Percentiles rank a stretch among this genome's conserved stretches.
Conservation (phyloP, 1,140 invertebrate species). For the Lasaia peninsularis region DNA sequence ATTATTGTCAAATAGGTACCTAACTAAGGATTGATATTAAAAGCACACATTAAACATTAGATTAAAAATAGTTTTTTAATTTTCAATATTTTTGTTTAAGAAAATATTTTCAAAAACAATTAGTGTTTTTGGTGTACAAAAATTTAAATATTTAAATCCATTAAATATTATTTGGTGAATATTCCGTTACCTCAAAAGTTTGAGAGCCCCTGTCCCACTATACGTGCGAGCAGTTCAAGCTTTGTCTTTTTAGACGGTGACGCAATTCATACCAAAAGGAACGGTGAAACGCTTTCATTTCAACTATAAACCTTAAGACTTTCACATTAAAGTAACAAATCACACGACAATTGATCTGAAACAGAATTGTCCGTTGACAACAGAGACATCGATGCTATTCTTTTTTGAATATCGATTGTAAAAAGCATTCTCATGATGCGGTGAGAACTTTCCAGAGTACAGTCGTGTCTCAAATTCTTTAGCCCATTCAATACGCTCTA, state of each 20-base stretch:
- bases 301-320: constrained; percentile 36
- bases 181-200: too few species aligned
- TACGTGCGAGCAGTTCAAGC: constrained; percentile 56
- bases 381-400: constrained; percentile 74
- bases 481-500: constrained; percentile 47
- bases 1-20: too few species aligned
- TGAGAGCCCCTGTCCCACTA: constrained; percentile 29
- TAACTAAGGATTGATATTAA: too few species aligned
- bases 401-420: constrained; percentile 77
- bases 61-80: too few species aligned
- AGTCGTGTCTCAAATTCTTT: constrained; percentile 64
- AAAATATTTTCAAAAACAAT: too few species aligned
- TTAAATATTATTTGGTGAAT: too few species aligned
- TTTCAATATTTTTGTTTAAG: too few species aligned
- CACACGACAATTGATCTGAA: constrained; percentile 36
- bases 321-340: constrained; percentile 37
- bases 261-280: constrained; percentile 69
- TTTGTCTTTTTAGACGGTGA: constrained; percentile 75
- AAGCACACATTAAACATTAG: too few species aligned
- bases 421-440: constrained; percentile 73
- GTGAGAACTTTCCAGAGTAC: constrained; percentile 68
- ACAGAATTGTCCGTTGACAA: constrained; percentile 75
- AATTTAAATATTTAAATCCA: too few species aligned
- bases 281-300: constrained; percentile 47
- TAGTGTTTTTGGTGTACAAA: too few species aligned